phyloP scores from a whole-genome alignment of 2,888 invertebrate genomes.

The Balanococcus diminutus region DNA sequence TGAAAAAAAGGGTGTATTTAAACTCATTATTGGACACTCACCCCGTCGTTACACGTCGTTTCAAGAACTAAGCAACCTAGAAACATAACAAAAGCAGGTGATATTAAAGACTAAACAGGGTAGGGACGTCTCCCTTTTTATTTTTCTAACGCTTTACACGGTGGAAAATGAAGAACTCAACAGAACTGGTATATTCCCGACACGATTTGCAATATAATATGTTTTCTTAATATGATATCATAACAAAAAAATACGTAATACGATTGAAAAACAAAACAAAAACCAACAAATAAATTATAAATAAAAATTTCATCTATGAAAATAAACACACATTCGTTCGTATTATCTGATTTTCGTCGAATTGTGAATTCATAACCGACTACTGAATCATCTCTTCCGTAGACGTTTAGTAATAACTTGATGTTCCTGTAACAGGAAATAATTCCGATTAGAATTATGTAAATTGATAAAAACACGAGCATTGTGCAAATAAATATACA shows the following conservation, averaged over 20 bases:
- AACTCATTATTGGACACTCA: constrained; percentile 54
- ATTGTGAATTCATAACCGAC: neutral
- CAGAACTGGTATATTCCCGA: neutral
- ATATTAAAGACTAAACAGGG: constrained; percentile 50
- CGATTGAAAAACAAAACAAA: neutral
- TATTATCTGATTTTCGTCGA: neutral
- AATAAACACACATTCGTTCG: neutral
- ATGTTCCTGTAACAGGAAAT: neutral
- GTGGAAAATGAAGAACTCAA: neutral
- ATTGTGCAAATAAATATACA: neutral
- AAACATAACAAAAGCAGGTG: constrained; percentile 55
- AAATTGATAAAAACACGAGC: neutral
- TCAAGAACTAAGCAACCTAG: constrained; percentile 54
- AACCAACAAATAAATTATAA: neutral
- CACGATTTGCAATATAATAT: too few relatives aligned
- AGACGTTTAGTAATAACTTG: neutral
- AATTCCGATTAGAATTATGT: neutral
- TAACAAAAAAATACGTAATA: neutral
- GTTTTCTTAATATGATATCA: neutral
- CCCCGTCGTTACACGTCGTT: constrained; percentile 38
- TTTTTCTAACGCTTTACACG: neutral
- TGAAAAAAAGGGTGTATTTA: constrained; percentile 47
- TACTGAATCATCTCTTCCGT: neutral
- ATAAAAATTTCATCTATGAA: neutral
- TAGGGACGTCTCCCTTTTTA: neutral